Evolutionary conservation across 2,797 vertebrate species (phyloP), one percentile per base, ranked within the genome.

Genomic region (Scolopax bukidnonensis): DNA sequence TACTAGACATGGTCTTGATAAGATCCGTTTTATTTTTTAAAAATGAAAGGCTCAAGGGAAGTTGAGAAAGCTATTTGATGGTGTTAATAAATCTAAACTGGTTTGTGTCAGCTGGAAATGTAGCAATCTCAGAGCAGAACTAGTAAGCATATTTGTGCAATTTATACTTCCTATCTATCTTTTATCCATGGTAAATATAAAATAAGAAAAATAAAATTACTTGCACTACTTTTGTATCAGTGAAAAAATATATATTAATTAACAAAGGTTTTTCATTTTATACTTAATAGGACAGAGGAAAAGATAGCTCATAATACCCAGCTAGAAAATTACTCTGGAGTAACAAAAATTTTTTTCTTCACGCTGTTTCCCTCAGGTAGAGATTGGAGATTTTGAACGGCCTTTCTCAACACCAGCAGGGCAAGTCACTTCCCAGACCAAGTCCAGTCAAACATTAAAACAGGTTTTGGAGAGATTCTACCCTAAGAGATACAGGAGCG

Each of bases 391-490:
- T 97, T 99, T 99, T 94, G 99, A 99, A 97, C 98, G 98, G 61
- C 99, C 99, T n/a, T 99, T 99, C 95, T 98, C 98, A 67, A 98
- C 98, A 87, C 98, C 98, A 87, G 96, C 98, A 25, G 97, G 97
- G 11, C 98, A 98, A 79, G 97, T 98, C 71, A 98, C 97, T 40
- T 97, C 98, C 47, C 98, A 98, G 51, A 98, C 98, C 76, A 99
- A 99, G 95, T 98, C 98, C 51, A 99, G 97, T 92, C 99, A 99
- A 96, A 99, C 98, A 24, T 94, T 99, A 69, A 99, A 99, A 88
- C 99, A 99, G 97, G 98, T 99, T 94, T 96, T 99, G 97, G 99
- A 99, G 86, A 98, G 98, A 94, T 99, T 99, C 96, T 99, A 99
- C 95, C 99, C 99, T 2, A 99, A 99, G 97, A 98, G 99, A 89